These are phyloP conservation scores for Larimichthys polyactis DNA, from an alignment of 2,113 vertebrate genomes.

Conservation along the genomic window DNA sequence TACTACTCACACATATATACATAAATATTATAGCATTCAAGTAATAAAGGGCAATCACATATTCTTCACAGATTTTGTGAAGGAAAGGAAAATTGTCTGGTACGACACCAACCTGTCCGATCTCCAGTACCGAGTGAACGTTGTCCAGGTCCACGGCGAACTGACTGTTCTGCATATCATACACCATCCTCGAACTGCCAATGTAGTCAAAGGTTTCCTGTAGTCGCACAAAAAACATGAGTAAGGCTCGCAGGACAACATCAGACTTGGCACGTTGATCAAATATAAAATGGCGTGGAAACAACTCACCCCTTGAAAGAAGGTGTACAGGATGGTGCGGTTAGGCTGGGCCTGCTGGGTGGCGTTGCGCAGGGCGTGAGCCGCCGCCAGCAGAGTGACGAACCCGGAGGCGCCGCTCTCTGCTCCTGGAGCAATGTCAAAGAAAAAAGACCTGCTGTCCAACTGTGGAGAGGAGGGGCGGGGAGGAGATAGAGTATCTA, in stretches of 20 bases:
- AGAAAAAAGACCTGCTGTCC: slow-evolving; percentile 96
- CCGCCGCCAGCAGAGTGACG: slow-evolving; percentile 89
- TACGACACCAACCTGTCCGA: slow-evolving; percentile 81
- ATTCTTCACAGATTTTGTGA: neutral
- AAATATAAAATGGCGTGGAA: neutral
- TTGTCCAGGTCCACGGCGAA: slow-evolving; percentile 83
- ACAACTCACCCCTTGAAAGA: slow-evolving; percentile 93
- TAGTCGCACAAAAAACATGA: neutral
- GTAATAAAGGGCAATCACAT: neutral
- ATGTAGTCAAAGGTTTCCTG: slow-evolving; percentile 98
- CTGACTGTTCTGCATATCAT: slow-evolving; percentile 80
- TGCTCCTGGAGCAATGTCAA: slow-evolving; percentile 90
- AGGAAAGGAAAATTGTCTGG: neutral
- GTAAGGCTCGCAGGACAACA: neutral
- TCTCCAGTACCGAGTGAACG: slow-evolving; percentile 83
- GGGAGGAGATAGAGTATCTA: neutral
- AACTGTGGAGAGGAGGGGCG: slow-evolving; percentile 78
- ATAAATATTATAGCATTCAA: neutral
- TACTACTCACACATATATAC: neutral
- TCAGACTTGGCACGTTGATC: accelerated
- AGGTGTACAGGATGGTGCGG: slow-evolving; percentile 90
- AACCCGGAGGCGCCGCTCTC: slow-evolving; percentile 89
- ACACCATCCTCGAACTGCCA: slow-evolving; percentile 94
- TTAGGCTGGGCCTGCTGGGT: slow-evolving; percentile 67
- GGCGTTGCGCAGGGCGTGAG: slow-evolving; percentile 86